Base-by-base conservation (phyloP, 1,140 invertebrate genomes). In the Ctenoplectra terminalis region DNA sequence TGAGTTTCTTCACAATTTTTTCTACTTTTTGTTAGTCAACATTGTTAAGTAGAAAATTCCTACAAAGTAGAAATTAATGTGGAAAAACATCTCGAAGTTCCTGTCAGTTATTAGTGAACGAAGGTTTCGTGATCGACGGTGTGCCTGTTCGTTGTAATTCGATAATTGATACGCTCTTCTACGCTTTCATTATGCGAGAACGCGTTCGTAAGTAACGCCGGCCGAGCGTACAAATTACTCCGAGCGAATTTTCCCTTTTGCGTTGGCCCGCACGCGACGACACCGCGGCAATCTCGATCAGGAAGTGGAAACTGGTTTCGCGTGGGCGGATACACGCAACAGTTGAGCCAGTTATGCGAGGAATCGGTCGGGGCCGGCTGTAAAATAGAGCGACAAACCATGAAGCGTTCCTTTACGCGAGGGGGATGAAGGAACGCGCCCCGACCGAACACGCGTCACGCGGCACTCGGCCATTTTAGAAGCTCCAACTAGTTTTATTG, bases 261-360 rank as follows among this genome's bases (percentile, higher is more conserved):
- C 77, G 67, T 79, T 61, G 43, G 69, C 56, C 69, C 77, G 77
- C 77, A 79, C 77, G 77, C 77, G 77, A 79, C 77, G 67, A 79
- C 67, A 11, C 26, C 20, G 46, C 29, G 46, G 46, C 54, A 79
- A 72, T 72, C 77, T 52, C 77, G 77, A 79, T 79, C 77, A 79
- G 77, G 77, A 79, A 79, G 77, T 79, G 67, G 67, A 52, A 79
- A 79, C 77, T 70, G 69, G 67, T 72, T 60, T 72, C 58, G 58
- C 56, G 77, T 79, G 77, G 77, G 77, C 56, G 77, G 56, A 2
- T 48, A 79, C 77, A 79, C 77, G 77, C 69, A 79, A 79, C 77
- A 72, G 69, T 79, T 79, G 77, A 61, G 67, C 69, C 54, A 79
- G 77, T 79, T 79, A 79, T 63, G 77, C 77, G 69, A 52, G 43